These are phyloP conservation scores for Agraylea sexmaculata DNA, from an alignment of 1,140 invertebrate genomes.

Conservation along the genomic window DNA sequence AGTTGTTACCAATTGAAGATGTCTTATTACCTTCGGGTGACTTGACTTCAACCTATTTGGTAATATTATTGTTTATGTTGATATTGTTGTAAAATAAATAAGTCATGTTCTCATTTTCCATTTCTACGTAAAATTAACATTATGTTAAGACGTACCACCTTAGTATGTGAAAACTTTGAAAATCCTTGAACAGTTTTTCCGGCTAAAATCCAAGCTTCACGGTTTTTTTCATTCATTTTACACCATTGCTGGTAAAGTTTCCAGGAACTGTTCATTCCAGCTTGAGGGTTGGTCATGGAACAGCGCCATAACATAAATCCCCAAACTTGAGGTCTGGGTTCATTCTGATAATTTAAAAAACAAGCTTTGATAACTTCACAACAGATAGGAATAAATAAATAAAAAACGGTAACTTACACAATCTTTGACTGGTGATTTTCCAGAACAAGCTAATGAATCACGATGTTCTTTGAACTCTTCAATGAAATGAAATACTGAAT, in stretches of 20 bases:
- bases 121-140: constrained; percentile 3
- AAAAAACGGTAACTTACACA: constrained; percentile 36
- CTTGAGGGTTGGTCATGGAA: constrained; percentile 43
- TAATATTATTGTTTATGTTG: not conserved
- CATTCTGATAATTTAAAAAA: constrained; percentile 40
- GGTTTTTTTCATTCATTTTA: constrained; percentile 55
- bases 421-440: constrained; percentile 44
- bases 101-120: not conserved
- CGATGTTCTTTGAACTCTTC: constrained; percentile 67
- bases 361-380: constrained; percentile 1
- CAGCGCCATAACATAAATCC: constrained; percentile 73
- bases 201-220: constrained; percentile 64
- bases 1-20: constrained; percentile 1
- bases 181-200: constrained; percentile 61
- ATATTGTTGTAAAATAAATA: not conserved
- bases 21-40: constrained; percentile 6
- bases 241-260: constrained; percentile 72
- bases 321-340: constrained; percentile 71
- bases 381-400: constrained; percentile 10
- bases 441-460: constrained; percentile 39
- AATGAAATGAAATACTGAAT: constrained; percentile 64
- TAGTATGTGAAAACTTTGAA: constrained; percentile 38
- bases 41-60: constrained; percentile 32
- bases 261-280: constrained; percentile 52
- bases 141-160: constrained; percentile 30